A percentile compares a stretch with the other conserved stretches of the same genome.
phyloP scores from a whole-genome alignment of 2,113 vertebrate species.

The Hiodon tergisus region DNA sequence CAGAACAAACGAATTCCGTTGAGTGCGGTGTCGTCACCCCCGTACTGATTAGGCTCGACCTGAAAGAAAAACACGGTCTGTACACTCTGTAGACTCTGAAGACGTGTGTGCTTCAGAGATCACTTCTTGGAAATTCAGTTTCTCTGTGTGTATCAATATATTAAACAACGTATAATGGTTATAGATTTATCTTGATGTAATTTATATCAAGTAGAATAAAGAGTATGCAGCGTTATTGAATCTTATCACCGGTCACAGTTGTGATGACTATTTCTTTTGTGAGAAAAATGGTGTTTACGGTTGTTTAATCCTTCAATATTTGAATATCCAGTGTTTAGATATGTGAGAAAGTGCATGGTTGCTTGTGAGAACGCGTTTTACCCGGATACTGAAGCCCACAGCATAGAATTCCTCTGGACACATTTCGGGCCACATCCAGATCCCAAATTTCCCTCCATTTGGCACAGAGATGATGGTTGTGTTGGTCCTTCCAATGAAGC shows the following conservation, averaged over 20 bases:
- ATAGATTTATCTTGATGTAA: too few species aligned
- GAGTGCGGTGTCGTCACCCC: constrained; percentile 46
- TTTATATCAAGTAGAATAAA: background rate
- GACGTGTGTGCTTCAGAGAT: too few species aligned
- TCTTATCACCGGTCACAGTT: background rate
- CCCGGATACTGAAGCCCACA: constrained; percentile 57
- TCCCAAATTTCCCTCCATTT: constrained; percentile 55
- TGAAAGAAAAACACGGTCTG: constrained; percentile 19
- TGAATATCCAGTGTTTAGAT: background rate
- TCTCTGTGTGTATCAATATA: background rate
- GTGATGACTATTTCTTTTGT: background rate
- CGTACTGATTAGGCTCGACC: constrained; percentile 53
- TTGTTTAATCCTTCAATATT: background rate
- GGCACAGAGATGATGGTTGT: constrained; percentile 26
- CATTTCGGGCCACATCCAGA: constrained; percentile 56
- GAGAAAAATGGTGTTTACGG: background rate
- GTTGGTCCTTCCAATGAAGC: constrained; percentile 41
- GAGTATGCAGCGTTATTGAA: background rate
- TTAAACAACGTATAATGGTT: background rate
- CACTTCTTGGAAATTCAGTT: background rate
- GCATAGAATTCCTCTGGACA: constrained; percentile 54
- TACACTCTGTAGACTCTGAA: background rate
- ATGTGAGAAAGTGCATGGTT: background rate
- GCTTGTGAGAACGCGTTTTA: constrained; percentile 30
- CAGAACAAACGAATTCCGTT: constrained; percentile 63